Conservation (phyloP, 2,113 vertebrate species). For the Cercopithecus mona region DNA sequence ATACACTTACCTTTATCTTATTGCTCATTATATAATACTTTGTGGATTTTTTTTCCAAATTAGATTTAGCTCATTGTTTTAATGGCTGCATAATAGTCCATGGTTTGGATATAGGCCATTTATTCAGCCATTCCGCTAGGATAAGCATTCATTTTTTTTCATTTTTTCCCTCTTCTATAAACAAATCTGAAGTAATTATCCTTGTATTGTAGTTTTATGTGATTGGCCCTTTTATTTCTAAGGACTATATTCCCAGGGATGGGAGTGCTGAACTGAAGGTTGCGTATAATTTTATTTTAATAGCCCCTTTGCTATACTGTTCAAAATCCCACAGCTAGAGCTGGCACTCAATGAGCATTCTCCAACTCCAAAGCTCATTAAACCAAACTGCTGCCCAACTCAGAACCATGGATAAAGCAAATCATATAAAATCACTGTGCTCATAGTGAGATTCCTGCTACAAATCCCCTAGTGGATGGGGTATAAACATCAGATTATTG, state of each 20-base stretch:
- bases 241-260: neutral
- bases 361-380: neutral
- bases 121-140: neutral
- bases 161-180: neutral
- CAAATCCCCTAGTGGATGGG: neutral
- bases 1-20: neutral
- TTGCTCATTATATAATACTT: neutral
- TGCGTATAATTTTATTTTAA: neutral
- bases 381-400: neutral
- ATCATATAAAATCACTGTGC: neutral
- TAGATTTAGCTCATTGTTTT: neutral
- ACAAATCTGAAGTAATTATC: neutral
- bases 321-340: neutral
- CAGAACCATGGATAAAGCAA: neutral
- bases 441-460: neutral
- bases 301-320: neutral
- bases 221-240: neutral
- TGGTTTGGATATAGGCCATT: neutral
- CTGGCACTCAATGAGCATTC: neutral
- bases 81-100: neutral
- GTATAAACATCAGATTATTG: neutral
- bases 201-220: neutral
- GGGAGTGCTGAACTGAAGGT: neutral
- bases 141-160: neutral
- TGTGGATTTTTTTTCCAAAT: neutral